Conservation (phyloP, 2,113 vertebrate genomes). For the Myxocyprinus asiaticus region DNA sequence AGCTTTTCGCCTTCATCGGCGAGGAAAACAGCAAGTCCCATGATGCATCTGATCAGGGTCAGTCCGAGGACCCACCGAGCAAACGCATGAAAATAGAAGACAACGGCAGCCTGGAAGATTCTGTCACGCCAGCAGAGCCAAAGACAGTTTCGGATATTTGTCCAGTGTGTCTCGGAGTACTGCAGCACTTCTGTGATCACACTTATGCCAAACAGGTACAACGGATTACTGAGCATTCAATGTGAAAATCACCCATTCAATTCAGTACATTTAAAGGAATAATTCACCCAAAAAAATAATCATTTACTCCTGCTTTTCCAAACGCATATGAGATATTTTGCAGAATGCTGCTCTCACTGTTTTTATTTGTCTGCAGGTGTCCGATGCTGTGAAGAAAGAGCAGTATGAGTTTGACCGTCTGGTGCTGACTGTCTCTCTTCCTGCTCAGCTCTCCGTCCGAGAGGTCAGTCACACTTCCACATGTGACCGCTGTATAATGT, state of each 20-base stretch:
- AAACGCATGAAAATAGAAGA: constrained; percentile 81
- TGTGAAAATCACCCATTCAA: too few species aligned
- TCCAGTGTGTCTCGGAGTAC: constrained; percentile 87
- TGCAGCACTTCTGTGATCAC: constrained; percentile 83
- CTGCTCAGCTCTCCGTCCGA: constrained; percentile 91
- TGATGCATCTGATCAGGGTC: constrained; percentile 50
- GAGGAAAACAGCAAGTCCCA: constrained; percentile 48
- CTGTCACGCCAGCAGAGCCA: neutral
- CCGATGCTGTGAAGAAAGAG: constrained; percentile 78
- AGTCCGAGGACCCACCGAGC: constrained; percentile 70
- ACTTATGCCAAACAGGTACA: constrained; percentile 83
- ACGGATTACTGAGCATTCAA: too few species aligned
- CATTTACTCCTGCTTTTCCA: too few species aligned
- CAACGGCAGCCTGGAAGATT: neutral
- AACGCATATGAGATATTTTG: too few species aligned
- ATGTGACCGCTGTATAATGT: neutral
- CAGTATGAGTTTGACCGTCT: constrained; percentile 86
- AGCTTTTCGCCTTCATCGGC: constrained; percentile 78
- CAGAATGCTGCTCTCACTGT: too few species aligned
- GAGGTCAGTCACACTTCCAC: constrained; percentile 79
- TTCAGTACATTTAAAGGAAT: too few species aligned
- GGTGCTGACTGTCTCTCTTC: constrained; percentile 90
- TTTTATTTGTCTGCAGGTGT: constrained; percentile 74
- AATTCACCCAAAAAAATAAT: too few species aligned
- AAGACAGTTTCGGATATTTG: constrained; percentile 65